Evolutionary conservation across 2,888 invertebrate genomes (phyloP), one percentile per base, ranked within the genome.

Genomic region (Lepidonotus clava): DNA sequence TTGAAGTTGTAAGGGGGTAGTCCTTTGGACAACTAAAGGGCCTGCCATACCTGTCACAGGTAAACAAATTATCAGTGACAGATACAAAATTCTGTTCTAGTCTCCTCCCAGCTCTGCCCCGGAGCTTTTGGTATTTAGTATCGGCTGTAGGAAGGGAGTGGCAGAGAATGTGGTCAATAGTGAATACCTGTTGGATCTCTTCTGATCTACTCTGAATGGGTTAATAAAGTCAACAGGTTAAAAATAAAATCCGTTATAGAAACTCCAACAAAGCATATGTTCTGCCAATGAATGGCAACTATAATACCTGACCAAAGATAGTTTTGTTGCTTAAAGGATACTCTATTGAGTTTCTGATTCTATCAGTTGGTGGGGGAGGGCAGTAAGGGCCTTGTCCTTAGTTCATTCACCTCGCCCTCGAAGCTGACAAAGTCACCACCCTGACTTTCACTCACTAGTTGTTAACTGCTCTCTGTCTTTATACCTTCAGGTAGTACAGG

Each of bases 361-460:
- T 32, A 61, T 61, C 61, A 61, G 61, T 28, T 11, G 28, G 61
- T 61, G 61, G 11, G 11, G 14, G 61, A 28, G n/a, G 1, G 11
- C 1, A 32, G 28, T 24, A 38, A 71, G 38, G 38, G 36, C n/a
- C 71, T 71, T 24, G 24, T 56, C n/a, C 56, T 71, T 21, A 36
- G 71, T 6, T 4, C 36, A 56, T 56, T 56, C 71, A 34, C 38
- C 21, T 38, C 14, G 1, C 4, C 18, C 36, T n/a, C 34, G 21
- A 18, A 34, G 36, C 36, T 11, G 21, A 28, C 28, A 28, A 32
- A 28, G 66, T 32, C 66, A 24, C 4, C 66, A 66, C n/a, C 32
- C 11, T 71, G 71, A 71, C 71, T 71, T 71, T 36, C 38, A 71
- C 71, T 71, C 71, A 21, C 18, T n/a, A 36, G n/a, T n/a, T n/a